Evolutionary conservation across 92 coral and sea anemone species (phyloP).

Genomic region (Nematostella vectensis): DNA sequence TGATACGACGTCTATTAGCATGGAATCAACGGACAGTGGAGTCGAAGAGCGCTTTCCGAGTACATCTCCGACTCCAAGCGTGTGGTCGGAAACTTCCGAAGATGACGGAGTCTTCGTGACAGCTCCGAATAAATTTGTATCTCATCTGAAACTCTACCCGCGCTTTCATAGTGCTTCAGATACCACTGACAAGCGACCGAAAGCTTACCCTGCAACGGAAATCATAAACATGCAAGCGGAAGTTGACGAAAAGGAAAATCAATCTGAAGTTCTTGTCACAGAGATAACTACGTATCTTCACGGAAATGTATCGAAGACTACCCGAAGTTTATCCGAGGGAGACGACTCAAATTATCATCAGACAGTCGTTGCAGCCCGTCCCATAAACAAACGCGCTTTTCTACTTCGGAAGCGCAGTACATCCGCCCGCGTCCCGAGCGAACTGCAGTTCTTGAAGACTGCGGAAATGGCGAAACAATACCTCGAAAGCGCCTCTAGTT

Average conservation of each 20-base stretch:
- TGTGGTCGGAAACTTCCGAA: conserved; percentile 16
- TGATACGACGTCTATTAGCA: background rate
- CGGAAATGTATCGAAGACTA: conserved; percentile 10
- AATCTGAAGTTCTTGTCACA: background rate
- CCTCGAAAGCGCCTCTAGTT: conserved; percentile 3
- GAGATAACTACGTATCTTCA: conserved; percentile 10
- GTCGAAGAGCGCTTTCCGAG: background rate
- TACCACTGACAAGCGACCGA: background rate
- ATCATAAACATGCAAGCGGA: background rate
- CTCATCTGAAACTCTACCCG: background rate
- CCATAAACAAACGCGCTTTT: conserved; percentile 9
- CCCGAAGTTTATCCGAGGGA: conserved; percentile 29
- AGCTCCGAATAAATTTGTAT: background rate
- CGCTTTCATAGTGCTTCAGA: background rate
- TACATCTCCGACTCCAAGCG: conserved; percentile 3
- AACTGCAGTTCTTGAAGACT: conserved; percentile 28
- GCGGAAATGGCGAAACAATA: conserved; percentile 26
- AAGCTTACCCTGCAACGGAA: background rate
- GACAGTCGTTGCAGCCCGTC: conserved; percentile 25
- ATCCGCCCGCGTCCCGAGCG: conserved; percentile 25
- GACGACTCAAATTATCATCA: conserved; percentile 10
- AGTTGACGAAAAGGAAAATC: background rate
- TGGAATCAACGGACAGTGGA: conserved; percentile 4
- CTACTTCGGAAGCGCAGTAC: conserved; percentile 6
- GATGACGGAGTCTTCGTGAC: conserved; percentile 17